Evolutionary conservation across 1,140 invertebrate species (phyloP), one percentile per base, ranked within the genome.

Genomic region (Drosophila varians): DNA sequence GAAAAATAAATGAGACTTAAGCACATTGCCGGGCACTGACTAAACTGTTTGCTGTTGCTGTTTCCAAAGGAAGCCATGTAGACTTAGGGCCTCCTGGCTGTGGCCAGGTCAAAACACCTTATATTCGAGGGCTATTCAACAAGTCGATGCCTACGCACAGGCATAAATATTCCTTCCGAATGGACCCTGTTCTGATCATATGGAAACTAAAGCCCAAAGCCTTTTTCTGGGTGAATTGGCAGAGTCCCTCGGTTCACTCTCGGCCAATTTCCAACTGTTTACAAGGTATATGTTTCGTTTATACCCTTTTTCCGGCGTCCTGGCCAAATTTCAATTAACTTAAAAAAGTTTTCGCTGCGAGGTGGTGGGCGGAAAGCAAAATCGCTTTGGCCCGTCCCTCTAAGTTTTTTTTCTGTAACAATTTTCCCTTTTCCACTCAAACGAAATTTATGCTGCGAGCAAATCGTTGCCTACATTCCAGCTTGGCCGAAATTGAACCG

Each of bases 1-100:
- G 86, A 89, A 89, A 89, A 84, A 89, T 89, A 89, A 89, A 89
- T 89, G 86, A 89, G 79, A 78, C 79, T 73, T 89, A 89, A 89
- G 86, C 79, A 72, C 82, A 77, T 80, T 82, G 75, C 77, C 70
- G 14, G 47, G 62, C 40, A 38, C 47, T 52, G 53, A 47, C 68
- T 71, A 60, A 71, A 71, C 64, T 68, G 64, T 66, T 66, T 71
- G 53, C 45, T 21, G 53, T 66, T 71, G 45, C 45, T 21, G 56
- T 5, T 38, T 12, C 14, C 34, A 2, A 36, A 16, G 9, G 47
- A 25, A 43, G 25, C 26, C 8, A 21, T 53, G 34, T n/a, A 14
- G 16, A 23, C 21, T 46, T n/a, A 21, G n/a, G 18, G 8, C 12
- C 11, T 31, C 9, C 34, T 1, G 34, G 12, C 11, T 5, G 3